phyloP scores from a whole-genome alignment of 2,113 vertebrate genomes.

The Eptesicus fuscus region DNA sequence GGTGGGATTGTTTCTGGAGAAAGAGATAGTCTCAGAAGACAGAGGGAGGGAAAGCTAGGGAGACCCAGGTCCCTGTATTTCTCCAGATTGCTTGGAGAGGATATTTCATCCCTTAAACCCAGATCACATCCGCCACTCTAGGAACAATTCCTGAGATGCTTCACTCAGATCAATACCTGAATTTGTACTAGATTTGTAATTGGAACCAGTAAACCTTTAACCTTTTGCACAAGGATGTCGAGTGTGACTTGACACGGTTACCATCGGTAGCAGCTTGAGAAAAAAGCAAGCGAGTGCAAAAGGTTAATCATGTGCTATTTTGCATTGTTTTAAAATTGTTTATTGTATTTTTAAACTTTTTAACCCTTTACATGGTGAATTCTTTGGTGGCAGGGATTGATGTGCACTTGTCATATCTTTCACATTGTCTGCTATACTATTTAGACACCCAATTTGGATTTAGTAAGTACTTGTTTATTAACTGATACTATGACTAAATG shows the following conservation, averaged over 20 bases:
- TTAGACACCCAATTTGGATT: not conserved
- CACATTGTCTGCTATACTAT: not conserved
- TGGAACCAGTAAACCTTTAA: not conserved
- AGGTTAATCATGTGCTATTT: not conserved
- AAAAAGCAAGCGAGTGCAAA: too few species aligned
- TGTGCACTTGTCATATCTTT: not conserved
- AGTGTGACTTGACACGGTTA: too few species aligned
- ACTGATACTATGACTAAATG: not conserved
- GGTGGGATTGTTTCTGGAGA: not conserved
- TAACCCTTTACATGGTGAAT: not conserved
- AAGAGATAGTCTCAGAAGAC: not conserved
- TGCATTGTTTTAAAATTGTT: not conserved
- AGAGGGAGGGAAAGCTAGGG: not conserved
- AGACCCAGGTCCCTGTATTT: not conserved
- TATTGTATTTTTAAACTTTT: not conserved
- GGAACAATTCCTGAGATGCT: not conserved
- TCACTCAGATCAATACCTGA: not conserved
- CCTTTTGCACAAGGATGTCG: too few species aligned
- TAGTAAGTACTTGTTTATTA: not conserved
- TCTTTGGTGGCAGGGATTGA: not conserved
- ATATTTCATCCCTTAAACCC: not conserved
- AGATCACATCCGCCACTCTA: not conserved
- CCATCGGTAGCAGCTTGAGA: too few species aligned
- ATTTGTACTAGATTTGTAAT: not conserved
- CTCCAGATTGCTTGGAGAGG: not conserved